These are phyloP conservation scores for Hystrix brachyura DNA, from an alignment of 2,113 vertebrate genomes.

Conservation along the genomic window DNA sequence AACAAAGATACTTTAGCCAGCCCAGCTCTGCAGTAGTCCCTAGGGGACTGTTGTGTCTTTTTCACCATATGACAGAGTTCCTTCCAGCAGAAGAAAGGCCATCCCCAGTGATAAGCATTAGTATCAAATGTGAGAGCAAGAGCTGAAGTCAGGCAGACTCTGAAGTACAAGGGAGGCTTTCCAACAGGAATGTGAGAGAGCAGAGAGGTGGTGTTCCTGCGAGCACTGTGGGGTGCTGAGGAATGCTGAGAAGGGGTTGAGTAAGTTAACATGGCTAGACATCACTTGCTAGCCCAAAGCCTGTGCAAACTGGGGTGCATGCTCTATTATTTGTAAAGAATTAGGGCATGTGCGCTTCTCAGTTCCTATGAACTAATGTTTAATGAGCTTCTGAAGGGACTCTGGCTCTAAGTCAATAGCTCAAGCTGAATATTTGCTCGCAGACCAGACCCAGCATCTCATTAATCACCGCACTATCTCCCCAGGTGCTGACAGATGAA, in stretches of 20 bases:
- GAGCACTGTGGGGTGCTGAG: too few relatives aligned
- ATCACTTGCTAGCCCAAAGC: neutral
- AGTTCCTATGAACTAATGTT: neutral
- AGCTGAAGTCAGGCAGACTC: neutral
- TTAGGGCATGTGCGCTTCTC: neutral
- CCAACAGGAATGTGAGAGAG: neutral
- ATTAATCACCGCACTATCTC: slow-evolving; percentile 5
- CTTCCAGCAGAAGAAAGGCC: neutral
- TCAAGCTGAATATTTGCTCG: neutral
- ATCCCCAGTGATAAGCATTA: fast-evolving
- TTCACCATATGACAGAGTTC: neutral
- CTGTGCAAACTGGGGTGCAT: neutral
- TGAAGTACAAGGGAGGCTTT: neutral
- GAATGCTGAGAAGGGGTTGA: neutral
- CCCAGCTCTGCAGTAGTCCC: neutral
- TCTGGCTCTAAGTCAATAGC: slow-evolving; percentile 38
- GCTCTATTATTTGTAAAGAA: neutral
- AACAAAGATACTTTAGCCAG: neutral
- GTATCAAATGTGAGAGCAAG: fast-evolving
- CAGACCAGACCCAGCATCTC: neutral
- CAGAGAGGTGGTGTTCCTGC: fast-evolving
- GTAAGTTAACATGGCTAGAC: neutral
- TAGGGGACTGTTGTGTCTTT: neutral
- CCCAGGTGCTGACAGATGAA: slow-evolving; percentile 43
- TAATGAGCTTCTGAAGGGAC: slow-evolving; percentile 48